Conservation (phyloP, 2,888 invertebrate genomes). For the Thymelicus acteon region DNA sequence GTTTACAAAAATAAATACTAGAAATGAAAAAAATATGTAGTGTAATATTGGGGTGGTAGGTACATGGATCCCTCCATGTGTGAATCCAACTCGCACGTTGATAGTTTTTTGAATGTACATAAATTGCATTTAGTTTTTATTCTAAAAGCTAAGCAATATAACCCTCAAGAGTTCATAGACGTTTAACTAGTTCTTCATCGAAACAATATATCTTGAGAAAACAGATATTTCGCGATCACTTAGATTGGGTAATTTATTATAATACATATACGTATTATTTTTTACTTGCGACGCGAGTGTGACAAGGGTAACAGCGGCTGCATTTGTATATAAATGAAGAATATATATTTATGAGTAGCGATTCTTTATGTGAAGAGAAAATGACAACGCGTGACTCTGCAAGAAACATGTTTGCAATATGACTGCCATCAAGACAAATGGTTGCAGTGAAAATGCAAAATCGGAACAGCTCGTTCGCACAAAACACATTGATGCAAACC, state of each 20-base stretch:
- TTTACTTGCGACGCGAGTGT: neutral
- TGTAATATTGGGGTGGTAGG: no score
- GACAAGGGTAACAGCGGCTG: neutral
- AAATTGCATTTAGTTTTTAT: no score
- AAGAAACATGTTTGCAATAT: constrained; percentile 13
- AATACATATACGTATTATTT: neutral
- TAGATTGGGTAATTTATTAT: neutral
- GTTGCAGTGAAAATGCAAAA: constrained; percentile 6
- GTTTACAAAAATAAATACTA: no score
- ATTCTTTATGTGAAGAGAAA: constrained; percentile 5
- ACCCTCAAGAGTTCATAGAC: no score
- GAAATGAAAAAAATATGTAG: no score
- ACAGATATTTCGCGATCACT: no score
- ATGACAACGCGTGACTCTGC: constrained; percentile 11
- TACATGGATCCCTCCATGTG: no score
- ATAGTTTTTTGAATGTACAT: no score
- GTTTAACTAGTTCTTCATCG: no score
- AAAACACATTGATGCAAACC: neutral
- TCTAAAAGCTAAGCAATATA: no score
- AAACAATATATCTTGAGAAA: no score
- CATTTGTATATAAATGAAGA: neutral
- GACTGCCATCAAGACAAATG: constrained; percentile 8
- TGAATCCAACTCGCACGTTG: no score
- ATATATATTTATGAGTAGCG: neutral
- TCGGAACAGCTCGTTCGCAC: neutral